These are phyloP conservation scores for Equus przewalskii DNA, from an alignment of 2,113 vertebrate genomes.

Conservation along the genomic window DNA sequence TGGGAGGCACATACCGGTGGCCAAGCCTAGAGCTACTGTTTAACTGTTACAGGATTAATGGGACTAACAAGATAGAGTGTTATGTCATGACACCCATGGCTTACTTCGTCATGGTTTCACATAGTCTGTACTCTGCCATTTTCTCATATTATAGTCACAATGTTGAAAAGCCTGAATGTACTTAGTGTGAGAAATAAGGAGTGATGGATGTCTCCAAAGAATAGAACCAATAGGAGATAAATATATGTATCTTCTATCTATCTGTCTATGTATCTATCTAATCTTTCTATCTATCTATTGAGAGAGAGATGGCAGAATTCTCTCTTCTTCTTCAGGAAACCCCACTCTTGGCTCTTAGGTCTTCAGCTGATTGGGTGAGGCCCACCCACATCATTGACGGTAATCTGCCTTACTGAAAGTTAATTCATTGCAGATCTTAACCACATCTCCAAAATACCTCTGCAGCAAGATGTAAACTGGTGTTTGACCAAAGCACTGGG, in stretches of 20 bases:
- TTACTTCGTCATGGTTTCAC: background rate
- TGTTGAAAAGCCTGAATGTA: background rate
- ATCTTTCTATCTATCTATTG: background rate
- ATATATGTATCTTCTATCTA: fast-evolving
- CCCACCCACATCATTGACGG: background rate
- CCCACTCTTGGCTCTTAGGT: background rate
- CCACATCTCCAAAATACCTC: background rate
- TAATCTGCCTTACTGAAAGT: background rate
- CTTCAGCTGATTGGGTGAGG: background rate
- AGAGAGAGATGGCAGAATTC: background rate
- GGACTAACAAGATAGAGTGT: background rate
- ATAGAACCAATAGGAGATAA: no score
- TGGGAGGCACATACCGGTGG: fast-evolving
- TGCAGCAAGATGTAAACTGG: background rate
- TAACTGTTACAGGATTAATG: background rate
- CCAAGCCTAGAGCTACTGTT: fast-evolving
- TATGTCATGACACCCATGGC: no score
- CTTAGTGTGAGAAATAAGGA: background rate
- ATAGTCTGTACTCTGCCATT: no score
- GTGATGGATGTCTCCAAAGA: background rate
- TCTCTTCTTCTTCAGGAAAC: background rate
- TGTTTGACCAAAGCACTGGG: background rate
- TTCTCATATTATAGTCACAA: background rate
- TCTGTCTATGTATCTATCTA: background rate
- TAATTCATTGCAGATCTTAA: background rate